Percentiles rank a stretch among this genome's conserved stretches.
phyloP scores from a whole-genome alignment of 2,888 invertebrate species.

The Papilio gigon region DNA sequence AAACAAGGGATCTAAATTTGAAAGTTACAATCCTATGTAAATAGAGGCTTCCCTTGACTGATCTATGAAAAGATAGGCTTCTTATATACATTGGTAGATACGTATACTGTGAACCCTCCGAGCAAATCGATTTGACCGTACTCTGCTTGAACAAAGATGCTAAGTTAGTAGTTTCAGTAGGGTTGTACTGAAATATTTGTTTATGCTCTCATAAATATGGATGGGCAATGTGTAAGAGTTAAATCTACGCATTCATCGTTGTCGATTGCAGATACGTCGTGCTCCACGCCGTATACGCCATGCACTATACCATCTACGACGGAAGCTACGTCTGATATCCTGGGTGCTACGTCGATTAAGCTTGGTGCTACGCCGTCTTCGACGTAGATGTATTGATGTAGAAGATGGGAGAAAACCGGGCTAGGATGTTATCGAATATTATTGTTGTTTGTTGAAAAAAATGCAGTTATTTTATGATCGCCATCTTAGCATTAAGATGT shows the following conservation, averaged over 20 bases:
- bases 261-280: not conserved
- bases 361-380: not conserved
- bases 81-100: not conserved
- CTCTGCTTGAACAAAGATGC: not conserved
- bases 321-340: no score
- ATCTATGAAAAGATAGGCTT: not conserved
- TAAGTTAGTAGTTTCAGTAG: not conserved
- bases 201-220: slow-evolving; percentile 3
- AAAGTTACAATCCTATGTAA: not conserved
- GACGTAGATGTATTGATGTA: not conserved
- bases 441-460: no score
- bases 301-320: not conserved
- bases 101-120: not conserved
- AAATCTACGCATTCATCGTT: not conserved
- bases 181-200: not conserved
- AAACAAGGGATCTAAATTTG: not conserved
- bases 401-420: no score
- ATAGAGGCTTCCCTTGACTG: not conserved
- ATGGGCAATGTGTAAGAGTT: not conserved
- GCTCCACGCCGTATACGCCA: not conserved
- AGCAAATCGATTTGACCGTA: not conserved
- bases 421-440: no score
- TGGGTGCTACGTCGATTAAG: not conserved
- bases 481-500: no score
- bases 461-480: no score